These are phyloP conservation scores for Cheilosia urbana DNA, from an alignment of 2,888 invertebrate species.

Conservation along the genomic window DNA sequence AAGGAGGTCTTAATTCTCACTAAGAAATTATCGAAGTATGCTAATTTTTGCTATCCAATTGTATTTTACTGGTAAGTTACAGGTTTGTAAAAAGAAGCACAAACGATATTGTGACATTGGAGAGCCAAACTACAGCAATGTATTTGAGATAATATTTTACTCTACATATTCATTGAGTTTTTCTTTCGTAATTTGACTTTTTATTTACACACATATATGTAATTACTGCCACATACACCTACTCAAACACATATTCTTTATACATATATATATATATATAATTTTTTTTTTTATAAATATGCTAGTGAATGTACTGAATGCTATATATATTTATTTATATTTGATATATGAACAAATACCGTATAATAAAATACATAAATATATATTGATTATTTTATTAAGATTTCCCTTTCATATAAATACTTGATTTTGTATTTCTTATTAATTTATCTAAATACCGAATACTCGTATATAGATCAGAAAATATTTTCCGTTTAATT, in stretches of 20 bases:
- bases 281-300: constrained; percentile 79
- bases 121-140: neutral
- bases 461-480: constrained; percentile 13
- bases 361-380: constrained; percentile 63
- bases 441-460: constrained; percentile 11
- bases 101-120: neutral
- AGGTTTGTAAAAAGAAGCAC: neutral
- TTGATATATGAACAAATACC: constrained; percentile 49
- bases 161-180: neutral
- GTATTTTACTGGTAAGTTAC: neutral
- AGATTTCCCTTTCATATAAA: constrained; percentile 70
- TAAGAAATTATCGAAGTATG: no score
- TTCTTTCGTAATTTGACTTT: neutral
- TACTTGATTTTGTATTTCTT: constrained; percentile 67
- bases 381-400: constrained; percentile 57
- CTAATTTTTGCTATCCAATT: neutral
- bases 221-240: constrained; percentile 53
- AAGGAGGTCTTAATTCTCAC: no score
- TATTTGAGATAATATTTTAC: neutral
- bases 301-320: constrained; percentile 84
- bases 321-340: constrained; percentile 81
- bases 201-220: constrained; percentile 38
- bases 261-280: neutral
- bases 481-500: constrained; percentile 2
- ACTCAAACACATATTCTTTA: constrained; percentile 50